Conservation (phyloP, 2,113 vertebrate species). For the Pandion haliaetus region DNA sequence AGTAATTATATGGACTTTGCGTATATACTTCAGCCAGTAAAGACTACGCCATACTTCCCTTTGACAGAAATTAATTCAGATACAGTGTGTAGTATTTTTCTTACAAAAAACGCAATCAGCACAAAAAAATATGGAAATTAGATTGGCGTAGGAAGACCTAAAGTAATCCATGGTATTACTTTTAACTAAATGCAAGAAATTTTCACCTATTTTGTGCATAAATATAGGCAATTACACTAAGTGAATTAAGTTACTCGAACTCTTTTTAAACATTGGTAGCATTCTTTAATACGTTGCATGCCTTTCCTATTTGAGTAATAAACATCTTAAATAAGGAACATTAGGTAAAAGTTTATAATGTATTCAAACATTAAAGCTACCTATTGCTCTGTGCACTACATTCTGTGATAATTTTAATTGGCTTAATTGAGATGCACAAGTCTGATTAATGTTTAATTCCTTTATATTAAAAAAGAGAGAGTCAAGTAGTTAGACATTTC, state of each 20-base stretch:
- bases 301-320: conserved; percentile 57
- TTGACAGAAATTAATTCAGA: conserved; percentile 36
- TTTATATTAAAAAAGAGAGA: conserved; percentile 82
- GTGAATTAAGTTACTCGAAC: not conserved
- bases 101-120: not conserved
- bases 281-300: not conserved
- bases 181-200: not conserved
- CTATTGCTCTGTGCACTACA: conserved; percentile 72
- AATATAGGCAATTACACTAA: not conserved
- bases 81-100: not conserved
- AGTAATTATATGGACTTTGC: conserved; percentile 84
- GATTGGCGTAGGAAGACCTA: not conserved
- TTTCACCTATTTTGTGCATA: not conserved
- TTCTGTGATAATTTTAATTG: conserved; percentile 88
- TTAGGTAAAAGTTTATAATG: conserved; percentile 77
- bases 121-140: not conserved
- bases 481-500: conserved; percentile 87
- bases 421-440: conserved; percentile 86
- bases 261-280: not conserved
- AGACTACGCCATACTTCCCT: conserved; percentile 54
- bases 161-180: not conserved
- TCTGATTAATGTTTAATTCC: conserved; percentile 87
- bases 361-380: conserved; percentile 81
- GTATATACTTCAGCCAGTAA: conserved; percentile 61
- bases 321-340: conserved; percentile 65